Evolutionary conservation across 2,888 invertebrate species (phyloP), one percentile per base, ranked within the genome.

Genomic region (Troides aeacus): DNA sequence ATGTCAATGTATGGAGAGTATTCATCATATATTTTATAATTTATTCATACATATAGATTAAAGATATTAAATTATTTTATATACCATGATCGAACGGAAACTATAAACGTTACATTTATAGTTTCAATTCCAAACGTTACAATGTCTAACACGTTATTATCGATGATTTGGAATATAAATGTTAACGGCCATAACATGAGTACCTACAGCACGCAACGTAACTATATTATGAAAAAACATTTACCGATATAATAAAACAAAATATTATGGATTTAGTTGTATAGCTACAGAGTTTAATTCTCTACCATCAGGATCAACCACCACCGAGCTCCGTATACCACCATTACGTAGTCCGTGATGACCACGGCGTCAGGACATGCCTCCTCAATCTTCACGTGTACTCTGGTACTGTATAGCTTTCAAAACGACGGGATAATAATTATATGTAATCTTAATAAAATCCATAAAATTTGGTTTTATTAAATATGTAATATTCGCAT

Each of bases 1-100:
- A 90, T 88, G 90, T 86, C 72, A 73, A 79, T 86, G 88, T 89
- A 88, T 83, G 88, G 86, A 84, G 76, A 57, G 24, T 65, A 50
- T 56, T 75, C 70, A 60, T 72, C 71, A 59, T 72, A 72, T 72
- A 71, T 68, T 70, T 70, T 66, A 62, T 64, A 70, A 68, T 56
- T 61, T 70, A 68, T 71, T 17, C 72, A 73, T 74, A 74, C 69
- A 73, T 61, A 66, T 66, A 69, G 64, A 66, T 68, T 39, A 66
- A 57, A 30, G 64, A 57, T 57, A 66, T 64, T 64, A 64, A n/a
- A 42, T 69, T 60, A 60, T 63, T 59, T 39, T 59, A 60, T 53
- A n/a, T 56, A 8, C 23, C 23, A 24, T 24, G 21, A 50, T 64
- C 10, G 59, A n/a, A 64, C 53, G 53, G 39, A 64, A 57, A 57